Percentiles rank a stretch among this genome's conserved stretches.
Conservation (phyloP, 2,888 invertebrate species). For the Timema cristinae region DNA sequence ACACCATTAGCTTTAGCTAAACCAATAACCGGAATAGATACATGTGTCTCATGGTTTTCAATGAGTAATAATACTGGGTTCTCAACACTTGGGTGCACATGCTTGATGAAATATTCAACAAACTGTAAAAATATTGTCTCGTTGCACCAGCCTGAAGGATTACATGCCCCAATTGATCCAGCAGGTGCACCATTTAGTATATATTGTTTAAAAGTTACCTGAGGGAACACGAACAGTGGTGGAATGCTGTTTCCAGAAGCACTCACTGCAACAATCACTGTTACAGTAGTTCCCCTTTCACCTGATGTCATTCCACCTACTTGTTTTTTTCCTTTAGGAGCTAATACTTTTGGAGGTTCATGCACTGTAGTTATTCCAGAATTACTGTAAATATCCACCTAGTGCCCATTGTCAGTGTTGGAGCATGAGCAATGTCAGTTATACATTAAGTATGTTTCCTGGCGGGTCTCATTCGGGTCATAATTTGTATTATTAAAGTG, state of each 20-base stretch:
- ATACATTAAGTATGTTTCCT: too few species aligned
- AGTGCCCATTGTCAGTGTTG: too few species aligned
- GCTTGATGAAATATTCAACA: slow-evolving; percentile 9
- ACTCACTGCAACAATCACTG: too few species aligned
- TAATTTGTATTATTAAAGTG: too few species aligned
- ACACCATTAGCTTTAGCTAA: not conserved
- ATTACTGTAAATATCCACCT: not conserved
- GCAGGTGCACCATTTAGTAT: slow-evolving; percentile 7
- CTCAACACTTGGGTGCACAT: slow-evolving; percentile 6
- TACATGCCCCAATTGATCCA: slow-evolving; percentile 1
- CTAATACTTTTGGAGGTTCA: not conserved
- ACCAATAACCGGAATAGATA: slow-evolving; percentile 14
- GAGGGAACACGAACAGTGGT: too few species aligned
- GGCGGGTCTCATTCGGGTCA: too few species aligned
- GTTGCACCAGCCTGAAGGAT: slow-evolving; percentile 12
- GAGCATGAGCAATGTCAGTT: too few species aligned
- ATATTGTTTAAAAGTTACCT: not conserved
- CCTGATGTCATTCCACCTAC: not conserved
- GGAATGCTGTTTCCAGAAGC: too few species aligned
- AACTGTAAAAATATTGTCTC: slow-evolving; percentile 4
- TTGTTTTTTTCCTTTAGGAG: not conserved
- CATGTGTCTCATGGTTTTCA: slow-evolving; percentile 16
- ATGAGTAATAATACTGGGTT: not conserved
- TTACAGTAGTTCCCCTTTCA: not conserved
- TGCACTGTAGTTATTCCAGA: not conserved